phyloP scores from a whole-genome alignment of 1,140 invertebrate species.

The Scylla paramamosain region DNA sequence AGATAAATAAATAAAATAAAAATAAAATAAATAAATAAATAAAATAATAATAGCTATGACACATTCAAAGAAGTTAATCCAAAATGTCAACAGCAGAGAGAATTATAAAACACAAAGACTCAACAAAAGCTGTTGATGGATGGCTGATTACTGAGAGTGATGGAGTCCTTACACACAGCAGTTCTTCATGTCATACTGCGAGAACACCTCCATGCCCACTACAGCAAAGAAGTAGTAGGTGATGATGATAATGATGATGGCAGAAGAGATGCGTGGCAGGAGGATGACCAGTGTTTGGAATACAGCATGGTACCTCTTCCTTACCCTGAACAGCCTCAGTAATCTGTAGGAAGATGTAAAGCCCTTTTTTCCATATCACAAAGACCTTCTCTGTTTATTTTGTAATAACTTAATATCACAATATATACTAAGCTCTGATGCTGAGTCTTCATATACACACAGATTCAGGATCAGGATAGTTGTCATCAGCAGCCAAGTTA shows the following conservation, averaged over 20 bases:
- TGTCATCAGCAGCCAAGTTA: too few relatives aligned
- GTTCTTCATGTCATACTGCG: constrained; percentile 88
- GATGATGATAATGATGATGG: constrained; percentile 89
- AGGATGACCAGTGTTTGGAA: constrained; percentile 93
- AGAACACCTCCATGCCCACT: constrained; percentile 94
- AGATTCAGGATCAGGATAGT: too few relatives aligned
- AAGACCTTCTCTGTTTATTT: not conserved
- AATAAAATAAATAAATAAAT: too few relatives aligned
- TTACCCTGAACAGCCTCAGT: constrained; percentile 84
- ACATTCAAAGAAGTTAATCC: too few relatives aligned
- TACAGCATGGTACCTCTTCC: constrained; percentile 93
- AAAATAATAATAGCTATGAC: too few relatives aligned
- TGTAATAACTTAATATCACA: too few relatives aligned
- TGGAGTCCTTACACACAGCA: constrained; percentile 89
- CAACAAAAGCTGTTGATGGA: too few relatives aligned
- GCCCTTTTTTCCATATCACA: constrained; percentile 15
- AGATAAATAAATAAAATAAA: too few relatives aligned
- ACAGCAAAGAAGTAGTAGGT: constrained; percentile 96
- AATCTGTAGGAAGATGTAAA: constrained; percentile 78
- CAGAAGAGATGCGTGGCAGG: constrained; percentile 86
- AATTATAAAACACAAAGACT: too few relatives aligned
- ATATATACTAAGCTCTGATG: too few relatives aligned
- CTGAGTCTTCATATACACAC: too few relatives aligned
- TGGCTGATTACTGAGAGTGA: not conserved
- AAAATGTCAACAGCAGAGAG: too few relatives aligned